A percentile compares a stretch with the other conserved stretches of the same genome.
Evolutionary conservation across 2,888 invertebrate species (phyloP).

Genomic region (Xestoiulus laeticollis): DNA sequence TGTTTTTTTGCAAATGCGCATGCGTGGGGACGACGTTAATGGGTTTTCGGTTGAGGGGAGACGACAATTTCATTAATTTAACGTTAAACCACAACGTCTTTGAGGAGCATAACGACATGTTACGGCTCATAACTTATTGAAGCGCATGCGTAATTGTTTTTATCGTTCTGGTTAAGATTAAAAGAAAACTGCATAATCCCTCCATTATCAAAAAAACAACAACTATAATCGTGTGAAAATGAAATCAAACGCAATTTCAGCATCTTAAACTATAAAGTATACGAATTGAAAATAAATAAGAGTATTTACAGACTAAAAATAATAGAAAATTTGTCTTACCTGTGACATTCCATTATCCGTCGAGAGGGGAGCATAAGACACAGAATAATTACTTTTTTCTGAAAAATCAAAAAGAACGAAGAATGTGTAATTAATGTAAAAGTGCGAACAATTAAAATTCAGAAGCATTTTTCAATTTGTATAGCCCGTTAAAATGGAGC

Average conservation of each 20-base stretch:
- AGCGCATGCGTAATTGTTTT: too few relatives aligned
- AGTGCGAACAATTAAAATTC: background rate
- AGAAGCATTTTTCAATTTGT: constrained; percentile 67
- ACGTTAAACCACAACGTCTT: too few relatives aligned
- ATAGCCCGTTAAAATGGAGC: background rate
- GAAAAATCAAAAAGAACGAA: constrained; percentile 59
- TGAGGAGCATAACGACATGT: too few relatives aligned
- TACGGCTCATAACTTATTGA: too few relatives aligned
- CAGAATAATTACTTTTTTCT: constrained; percentile 70
- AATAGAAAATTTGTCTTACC: constrained; percentile 49
- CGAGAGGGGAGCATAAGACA: constrained; percentile 53
- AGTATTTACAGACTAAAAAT: background rate
- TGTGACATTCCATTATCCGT: constrained; percentile 55
- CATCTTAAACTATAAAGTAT: background rate
- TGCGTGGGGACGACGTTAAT: too few relatives aligned
- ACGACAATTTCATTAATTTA: too few relatives aligned
- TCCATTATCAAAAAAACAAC: too few relatives aligned
- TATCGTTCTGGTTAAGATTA: too few relatives aligned
- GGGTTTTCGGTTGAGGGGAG: too few relatives aligned
- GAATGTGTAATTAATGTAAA: background rate
- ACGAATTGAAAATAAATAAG: background rate
- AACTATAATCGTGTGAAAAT: too few relatives aligned
- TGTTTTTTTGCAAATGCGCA: too few relatives aligned
- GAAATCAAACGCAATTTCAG: background rate
- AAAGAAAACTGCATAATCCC: too few relatives aligned